Conservation (phyloP, 2,797 vertebrate genomes). For the Pipistrellus pygmaeus region DNA sequence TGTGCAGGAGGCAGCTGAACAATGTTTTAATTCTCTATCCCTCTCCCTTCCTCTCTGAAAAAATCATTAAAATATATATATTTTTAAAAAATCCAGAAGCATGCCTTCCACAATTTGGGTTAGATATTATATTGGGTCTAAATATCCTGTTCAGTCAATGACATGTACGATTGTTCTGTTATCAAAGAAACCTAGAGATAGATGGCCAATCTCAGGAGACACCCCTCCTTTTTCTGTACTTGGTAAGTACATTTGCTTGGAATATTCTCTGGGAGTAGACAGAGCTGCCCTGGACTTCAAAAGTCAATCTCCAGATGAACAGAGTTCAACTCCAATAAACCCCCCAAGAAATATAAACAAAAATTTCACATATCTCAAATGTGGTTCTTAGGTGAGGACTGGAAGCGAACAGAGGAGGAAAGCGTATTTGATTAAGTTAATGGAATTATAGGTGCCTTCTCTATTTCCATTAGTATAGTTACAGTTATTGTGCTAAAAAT, state of each 20-base stretch:
- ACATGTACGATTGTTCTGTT: background rate
- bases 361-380: constrained; percentile 63
- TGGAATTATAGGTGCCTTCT: background rate
- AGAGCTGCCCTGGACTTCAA: constrained; percentile 29
- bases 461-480: constrained; percentile 51
- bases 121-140: background rate
- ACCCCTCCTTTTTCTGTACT: background rate
- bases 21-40: too few species aligned
- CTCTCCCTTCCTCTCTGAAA: too few species aligned
- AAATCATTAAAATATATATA: too few species aligned
- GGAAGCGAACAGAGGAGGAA: background rate
- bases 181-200: background rate
- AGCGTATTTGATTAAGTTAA: background rate
- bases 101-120: background rate
- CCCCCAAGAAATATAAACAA: background rate
- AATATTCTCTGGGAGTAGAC: background rate
- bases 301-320: constrained; percentile 16
- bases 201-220: background rate
- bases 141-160: background rate
- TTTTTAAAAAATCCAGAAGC: background rate
- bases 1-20: too few species aligned
- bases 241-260: background rate
- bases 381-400: constrained; percentile 7
- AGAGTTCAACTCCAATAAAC: constrained; percentile 31
- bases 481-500: constrained; percentile 35